Percentiles rank a stretch among this genome's conserved stretches.
Conservation (phyloP, 2,888 invertebrate genomes). For the Nemapogon koenigi region DNA sequence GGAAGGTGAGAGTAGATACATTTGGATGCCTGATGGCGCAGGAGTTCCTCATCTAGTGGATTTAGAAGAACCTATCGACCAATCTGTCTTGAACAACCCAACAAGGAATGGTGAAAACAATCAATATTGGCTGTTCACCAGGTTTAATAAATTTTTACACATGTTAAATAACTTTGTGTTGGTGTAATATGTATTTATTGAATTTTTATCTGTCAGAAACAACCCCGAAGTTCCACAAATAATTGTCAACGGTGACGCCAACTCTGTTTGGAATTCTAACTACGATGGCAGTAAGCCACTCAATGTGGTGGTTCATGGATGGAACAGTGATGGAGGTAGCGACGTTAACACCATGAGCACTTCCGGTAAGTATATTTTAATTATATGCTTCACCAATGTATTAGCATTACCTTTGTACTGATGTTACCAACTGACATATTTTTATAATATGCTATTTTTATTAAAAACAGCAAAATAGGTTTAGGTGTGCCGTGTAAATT, state of each 20-base stretch:
- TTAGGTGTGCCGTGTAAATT: too few relatives aligned
- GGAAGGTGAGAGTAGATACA: slow-evolving; percentile 44
- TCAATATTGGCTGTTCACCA: slow-evolving; percentile 18
- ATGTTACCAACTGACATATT: too few relatives aligned
- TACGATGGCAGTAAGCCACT: slow-evolving; percentile 24
- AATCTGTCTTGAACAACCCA: slow-evolving; percentile 14
- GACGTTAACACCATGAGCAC: slow-evolving; percentile 27
- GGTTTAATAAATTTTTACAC: too few relatives aligned
- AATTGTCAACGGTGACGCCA: slow-evolving; percentile 29
- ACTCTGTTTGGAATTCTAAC: slow-evolving; percentile 30
- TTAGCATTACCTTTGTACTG: too few relatives aligned
- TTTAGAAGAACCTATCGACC: slow-evolving; percentile 27
- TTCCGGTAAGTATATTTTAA: slow-evolving; percentile 17
- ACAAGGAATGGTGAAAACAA: slow-evolving; percentile 39
- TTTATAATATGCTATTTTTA: too few relatives aligned
- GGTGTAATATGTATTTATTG: not conserved
- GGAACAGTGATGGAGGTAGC: slow-evolving; percentile 34
- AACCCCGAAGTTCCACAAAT: slow-evolving; percentile 32
- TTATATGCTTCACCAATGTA: too few relatives aligned
- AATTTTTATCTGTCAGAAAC: slow-evolving; percentile 20
- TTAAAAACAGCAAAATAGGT: too few relatives aligned
- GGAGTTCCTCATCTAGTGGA: slow-evolving; percentile 39
- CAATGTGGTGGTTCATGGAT: slow-evolving; percentile 40
- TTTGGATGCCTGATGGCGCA: slow-evolving; percentile 51
- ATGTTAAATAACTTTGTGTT: not conserved